Evolutionary conservation across 2,113 vertebrate species (phyloP).

Genomic region (Symphodus melops): DNA sequence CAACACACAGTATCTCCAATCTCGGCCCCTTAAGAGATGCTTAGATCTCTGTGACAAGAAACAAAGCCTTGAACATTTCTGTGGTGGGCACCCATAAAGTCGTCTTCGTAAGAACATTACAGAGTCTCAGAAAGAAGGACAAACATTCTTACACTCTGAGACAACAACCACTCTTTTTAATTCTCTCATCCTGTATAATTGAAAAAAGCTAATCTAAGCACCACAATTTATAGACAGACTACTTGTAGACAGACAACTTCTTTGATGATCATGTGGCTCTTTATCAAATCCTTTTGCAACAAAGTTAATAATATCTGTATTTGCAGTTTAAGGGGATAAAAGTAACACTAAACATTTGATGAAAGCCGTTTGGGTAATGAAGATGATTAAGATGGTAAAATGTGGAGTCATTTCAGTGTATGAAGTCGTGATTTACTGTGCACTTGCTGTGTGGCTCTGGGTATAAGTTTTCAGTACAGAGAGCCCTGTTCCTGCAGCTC

Average conservation of each 20-base stretch:
- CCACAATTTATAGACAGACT: too few relatives aligned
- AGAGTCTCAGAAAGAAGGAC: conserved; percentile 3
- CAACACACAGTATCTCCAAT: conserved; percentile 8
- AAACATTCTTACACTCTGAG: background rate
- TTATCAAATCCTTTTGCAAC: too few relatives aligned
- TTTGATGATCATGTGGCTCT: too few relatives aligned
- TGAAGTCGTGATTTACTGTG: conserved; percentile 44
- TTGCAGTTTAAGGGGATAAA: background rate
- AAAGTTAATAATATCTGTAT: background rate
- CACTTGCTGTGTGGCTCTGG: conserved; percentile 29
- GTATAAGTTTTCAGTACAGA: conserved; percentile 39
- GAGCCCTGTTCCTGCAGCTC: conserved; percentile 13
- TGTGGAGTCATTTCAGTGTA: background rate
- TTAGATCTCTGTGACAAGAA: background rate
- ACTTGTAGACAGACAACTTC: too few relatives aligned
- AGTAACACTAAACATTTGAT: background rate
- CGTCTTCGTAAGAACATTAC: background rate
- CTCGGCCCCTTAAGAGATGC: background rate
- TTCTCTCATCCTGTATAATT: conserved; percentile 1
- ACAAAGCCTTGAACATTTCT: conserved; percentile 2
- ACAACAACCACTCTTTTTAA: background rate
- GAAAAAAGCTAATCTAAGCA: background rate
- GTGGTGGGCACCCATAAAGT: background rate
- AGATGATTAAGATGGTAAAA: conserved; percentile 43
- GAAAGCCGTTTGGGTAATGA: conserved; percentile 12